Evolutionary conservation across 2,113 vertebrate species (phyloP), one percentile per base, ranked within the genome.

Genomic region (Esox niger): DNA sequence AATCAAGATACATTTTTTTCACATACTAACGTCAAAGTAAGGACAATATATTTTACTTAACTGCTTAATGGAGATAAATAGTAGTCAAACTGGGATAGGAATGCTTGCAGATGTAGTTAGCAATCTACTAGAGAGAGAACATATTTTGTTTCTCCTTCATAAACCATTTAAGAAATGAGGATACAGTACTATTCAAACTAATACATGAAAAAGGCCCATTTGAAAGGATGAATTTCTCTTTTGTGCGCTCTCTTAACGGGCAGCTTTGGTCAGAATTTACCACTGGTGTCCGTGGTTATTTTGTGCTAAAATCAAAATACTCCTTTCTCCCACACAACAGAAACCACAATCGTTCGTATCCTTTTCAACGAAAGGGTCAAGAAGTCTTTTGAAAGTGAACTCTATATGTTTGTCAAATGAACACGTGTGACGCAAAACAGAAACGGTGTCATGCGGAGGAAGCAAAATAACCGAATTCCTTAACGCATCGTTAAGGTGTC

Each of bases 361-460:
- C 17, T 15, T 43, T 43, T 43, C 38, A 52, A 52, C 21, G 47
- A 52, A 52, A 52, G 47, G 47, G 20, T 52, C 47, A 52, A n/a
- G n/a, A 52, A 23, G 21, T 52, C 11, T 52, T 6, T 23, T 21
- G n/a, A 52, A 3, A 21, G 13, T 43, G n/a, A 52, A 52, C n/a
- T 8, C n/a, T 64, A 33, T 62, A 47, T 68, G 62, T 70, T 79
- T 63, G n/a, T 55, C 30, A 30, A 75, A 26, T 13, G 15, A 29
- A 33, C 1, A 25, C 21, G 47, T n/a, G 5, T 77, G 77, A 79
- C 64, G 57, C 78, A 82, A 78, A 76, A 54, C 78, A 84, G 78
- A 76, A 72, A 64, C 43, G 4, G 9, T 60, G 59, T 11, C 27
- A 31, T 43, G 62, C 56, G 62, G 56, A 11, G 7, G 23, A 55